Conservation (phyloP, 2,797 vertebrate species). For the Myotis planiceps region DNA sequence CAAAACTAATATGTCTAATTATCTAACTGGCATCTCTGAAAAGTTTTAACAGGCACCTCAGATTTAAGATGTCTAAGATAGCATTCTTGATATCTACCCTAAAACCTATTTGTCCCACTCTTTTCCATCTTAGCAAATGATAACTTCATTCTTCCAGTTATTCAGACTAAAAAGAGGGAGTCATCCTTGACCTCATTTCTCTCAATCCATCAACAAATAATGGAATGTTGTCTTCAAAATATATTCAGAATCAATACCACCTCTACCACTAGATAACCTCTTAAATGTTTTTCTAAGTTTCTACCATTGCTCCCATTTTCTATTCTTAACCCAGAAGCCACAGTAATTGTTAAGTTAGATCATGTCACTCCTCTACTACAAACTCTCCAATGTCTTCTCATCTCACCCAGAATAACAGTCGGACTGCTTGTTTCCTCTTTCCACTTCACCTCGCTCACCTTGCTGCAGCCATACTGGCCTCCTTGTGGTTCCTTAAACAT, state of each 20-base stretch:
- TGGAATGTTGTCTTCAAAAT: not conserved
- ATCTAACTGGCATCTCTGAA: not conserved
- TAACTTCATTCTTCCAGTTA: not conserved
- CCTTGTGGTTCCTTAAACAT: not conserved
- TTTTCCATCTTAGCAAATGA: constrained; percentile 15
- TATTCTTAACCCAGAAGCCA: not conserved
- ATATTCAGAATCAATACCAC: not conserved
- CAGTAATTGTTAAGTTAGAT: not conserved
- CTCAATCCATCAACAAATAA: not conserved
- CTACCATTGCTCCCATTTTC: not conserved
- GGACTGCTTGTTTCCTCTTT: not conserved
- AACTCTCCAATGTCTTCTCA: not conserved
- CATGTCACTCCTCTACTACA: not conserved
- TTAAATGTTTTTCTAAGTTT: not conserved
- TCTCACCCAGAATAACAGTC: not conserved
- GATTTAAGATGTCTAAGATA: constrained; percentile 22
- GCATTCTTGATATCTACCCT: not conserved
- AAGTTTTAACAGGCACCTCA: not conserved
- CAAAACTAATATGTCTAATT: not conserved
- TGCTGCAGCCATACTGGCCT: not conserved
- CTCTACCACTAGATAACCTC: not conserved
- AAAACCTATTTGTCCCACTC: not conserved
- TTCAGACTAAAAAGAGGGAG: not conserved
- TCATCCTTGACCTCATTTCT: not conserved
- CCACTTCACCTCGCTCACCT: not conserved